phyloP scores from a whole-genome alignment of 2,113 vertebrate genomes.

The Spermophilus dauricus region DNA sequence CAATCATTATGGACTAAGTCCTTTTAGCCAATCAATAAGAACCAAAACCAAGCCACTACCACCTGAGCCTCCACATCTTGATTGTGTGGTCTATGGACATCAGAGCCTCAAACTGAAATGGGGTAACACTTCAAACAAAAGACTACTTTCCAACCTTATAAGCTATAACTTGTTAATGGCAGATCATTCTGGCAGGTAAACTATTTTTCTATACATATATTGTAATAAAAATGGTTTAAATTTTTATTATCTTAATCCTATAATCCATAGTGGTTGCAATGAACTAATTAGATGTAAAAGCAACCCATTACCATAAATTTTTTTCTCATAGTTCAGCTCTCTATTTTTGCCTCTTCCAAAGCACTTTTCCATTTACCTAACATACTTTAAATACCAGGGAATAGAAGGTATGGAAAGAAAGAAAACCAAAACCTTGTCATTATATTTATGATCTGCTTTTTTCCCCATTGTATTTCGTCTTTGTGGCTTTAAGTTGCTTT shows the following conservation, averaged over 20 bases:
- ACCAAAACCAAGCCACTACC: conserved; percentile 90
- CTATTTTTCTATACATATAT: background rate
- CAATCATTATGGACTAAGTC: conserved; percentile 90
- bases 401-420: conserved; percentile 13
- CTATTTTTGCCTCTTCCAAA: background rate
- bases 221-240: conserved; percentile 1
- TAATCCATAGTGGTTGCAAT: background rate
- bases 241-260: background rate
- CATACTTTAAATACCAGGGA: background rate
- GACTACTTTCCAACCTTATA: conserved; percentile 86
- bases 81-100: conserved; percentile 89
- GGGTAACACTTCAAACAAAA: conserved; percentile 89
- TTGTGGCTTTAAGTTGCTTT: background rate
- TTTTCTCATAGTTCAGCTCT: background rate
- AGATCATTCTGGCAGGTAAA: conserved; percentile 89
- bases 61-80: conserved; percentile 90
- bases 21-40: conserved; percentile 91
- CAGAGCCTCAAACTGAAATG: conserved; percentile 93
- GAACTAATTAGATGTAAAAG: conserved; percentile 37
- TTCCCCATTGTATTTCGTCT: background rate
- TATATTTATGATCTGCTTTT: background rate
- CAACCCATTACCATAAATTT: background rate
- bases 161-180: conserved; percentile 91
- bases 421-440: background rate
- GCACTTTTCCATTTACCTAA: background rate